phyloP scores from a whole-genome alignment of 2,113 vertebrate species.

The Acanthisitta chloris region DNA sequence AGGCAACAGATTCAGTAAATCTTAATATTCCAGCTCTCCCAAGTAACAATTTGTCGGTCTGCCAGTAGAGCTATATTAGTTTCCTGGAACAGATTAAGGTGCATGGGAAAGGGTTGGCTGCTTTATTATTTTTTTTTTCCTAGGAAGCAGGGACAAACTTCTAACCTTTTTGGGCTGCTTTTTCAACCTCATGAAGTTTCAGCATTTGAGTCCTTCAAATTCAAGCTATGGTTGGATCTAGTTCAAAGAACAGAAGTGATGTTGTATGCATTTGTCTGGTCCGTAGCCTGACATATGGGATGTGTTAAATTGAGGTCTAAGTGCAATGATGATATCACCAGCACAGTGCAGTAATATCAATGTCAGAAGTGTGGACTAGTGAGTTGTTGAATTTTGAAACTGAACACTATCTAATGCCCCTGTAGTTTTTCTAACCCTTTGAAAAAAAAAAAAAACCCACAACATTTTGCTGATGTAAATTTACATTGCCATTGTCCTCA shows the following conservation, averaged over 20 bases:
- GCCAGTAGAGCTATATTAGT: neutral
- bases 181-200: constrained; percentile 6
- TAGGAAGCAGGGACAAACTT: neutral
- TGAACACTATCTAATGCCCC: neutral
- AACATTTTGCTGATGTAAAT: neutral
- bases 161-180: neutral
- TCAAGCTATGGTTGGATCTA: constrained; percentile 16
- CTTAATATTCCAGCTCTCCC: neutral
- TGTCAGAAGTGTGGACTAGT: neutral
- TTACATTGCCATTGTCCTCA: neutral
- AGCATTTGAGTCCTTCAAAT: constrained; percentile 12
- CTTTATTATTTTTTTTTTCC: neutral
- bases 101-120: neutral
- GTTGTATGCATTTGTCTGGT: constrained; percentile 32
- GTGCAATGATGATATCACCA: constrained; percentile 38
- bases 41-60: neutral
- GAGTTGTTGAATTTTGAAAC: neutral
- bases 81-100: neutral
- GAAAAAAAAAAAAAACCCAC: neutral
- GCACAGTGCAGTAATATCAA: neutral
- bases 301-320: constrained; percentile 37
- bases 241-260: constrained; percentile 13
- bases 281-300: constrained; percentile 24
- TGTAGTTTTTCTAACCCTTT: neutral
- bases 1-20: neutral